Evolutionary conservation across 2,888 invertebrate genomes (phyloP), one percentile per base, ranked within the genome.

Genomic region (Parnassius smintheus): DNA sequence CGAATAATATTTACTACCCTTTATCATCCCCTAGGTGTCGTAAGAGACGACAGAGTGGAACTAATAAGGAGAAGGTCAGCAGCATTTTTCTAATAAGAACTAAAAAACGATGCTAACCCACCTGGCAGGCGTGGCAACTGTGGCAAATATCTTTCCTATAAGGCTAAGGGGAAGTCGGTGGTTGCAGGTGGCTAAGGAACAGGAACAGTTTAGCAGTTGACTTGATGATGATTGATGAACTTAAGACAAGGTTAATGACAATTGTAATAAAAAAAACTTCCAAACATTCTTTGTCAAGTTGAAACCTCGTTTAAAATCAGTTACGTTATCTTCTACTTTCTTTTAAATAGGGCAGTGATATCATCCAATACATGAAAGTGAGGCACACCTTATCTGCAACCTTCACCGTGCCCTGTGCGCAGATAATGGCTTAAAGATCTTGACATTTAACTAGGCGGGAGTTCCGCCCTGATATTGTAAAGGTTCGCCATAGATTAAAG

Each of bases 321-420:
- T 49, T 49, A 11, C 48, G 9, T 13, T 13, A 49, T 49, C 48
- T 8, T 58, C n/a, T 13, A n/a, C 25, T 25, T 13, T 46, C 54
- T 48, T 22, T 54, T 53, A 53, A 46, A 18, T 46, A 8, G n/a
- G n/a, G 52, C 61, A 61, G 52, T 72, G 71, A 71, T 68, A 65
- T 69, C 68, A 71, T 68, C 66, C 65, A 71, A 70, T 71, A 65
- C 66, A 64, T 62, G 64, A 66, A 64, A 71, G 68, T 66, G 65
- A 61, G 62, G 65, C 64, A 58, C 48, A 49, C 65, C 67, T 51
- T 44, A 61, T 61, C 62, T 62, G 60, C 66, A 56, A 49, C 70
- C 66, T 62, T 70, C 67, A 64, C 65, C 64, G 62, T 65, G 48
- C 48, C 52, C 42, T 13, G 25, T 48, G 50, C 42, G 13, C 46